Evolutionary conservation across 2,888 invertebrate species (phyloP).

Genomic region (Caenorhabditis zanzibari): DNA sequence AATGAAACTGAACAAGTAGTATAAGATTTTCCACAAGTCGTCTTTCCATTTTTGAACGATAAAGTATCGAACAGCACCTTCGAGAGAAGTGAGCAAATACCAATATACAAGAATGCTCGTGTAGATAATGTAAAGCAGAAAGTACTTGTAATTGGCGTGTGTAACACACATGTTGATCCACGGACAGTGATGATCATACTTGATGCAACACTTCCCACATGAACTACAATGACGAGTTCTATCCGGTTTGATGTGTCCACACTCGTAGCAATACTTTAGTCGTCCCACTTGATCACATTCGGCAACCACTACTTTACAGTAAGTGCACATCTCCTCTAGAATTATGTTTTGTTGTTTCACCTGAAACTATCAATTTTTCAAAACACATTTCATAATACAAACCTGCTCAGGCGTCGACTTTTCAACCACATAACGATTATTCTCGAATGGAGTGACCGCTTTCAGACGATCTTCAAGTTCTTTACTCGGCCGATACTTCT

Average conservation of each 20-base stretch:
- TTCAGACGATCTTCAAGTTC: constrained; percentile 70
- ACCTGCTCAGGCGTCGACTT: constrained; percentile 69
- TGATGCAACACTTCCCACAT: constrained; percentile 77
- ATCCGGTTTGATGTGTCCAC: constrained; percentile 77
- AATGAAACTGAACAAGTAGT: constrained; percentile 52
- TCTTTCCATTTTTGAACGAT: constrained; percentile 68
- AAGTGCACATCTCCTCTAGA: constrained; percentile 63
- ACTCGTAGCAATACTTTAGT: constrained; percentile 76
- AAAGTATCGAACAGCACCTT: constrained; percentile 73
- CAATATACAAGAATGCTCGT: constrained; percentile 66
- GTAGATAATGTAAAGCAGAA: constrained; percentile 77
- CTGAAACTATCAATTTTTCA: constrained; percentile 41
- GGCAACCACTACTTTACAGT: constrained; percentile 54
- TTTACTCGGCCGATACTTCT: constrained; percentile 61
- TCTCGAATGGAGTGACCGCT: constrained; percentile 69
- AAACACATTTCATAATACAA: not conserved
- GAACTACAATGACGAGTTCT: constrained; percentile 76
- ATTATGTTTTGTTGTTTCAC: constrained; percentile 65
- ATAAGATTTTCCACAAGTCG: constrained; percentile 62
- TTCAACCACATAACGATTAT: constrained; percentile 72
- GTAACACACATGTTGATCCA: constrained; percentile 79
- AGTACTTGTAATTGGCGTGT: constrained; percentile 78
- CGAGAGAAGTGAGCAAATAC: constrained; percentile 69
- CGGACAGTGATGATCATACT: constrained; percentile 77
- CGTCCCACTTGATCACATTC: constrained; percentile 71